Evolutionary conservation across 23 tunicate genomes (phyloP).

Genomic region (Phallusia fumigata): DNA sequence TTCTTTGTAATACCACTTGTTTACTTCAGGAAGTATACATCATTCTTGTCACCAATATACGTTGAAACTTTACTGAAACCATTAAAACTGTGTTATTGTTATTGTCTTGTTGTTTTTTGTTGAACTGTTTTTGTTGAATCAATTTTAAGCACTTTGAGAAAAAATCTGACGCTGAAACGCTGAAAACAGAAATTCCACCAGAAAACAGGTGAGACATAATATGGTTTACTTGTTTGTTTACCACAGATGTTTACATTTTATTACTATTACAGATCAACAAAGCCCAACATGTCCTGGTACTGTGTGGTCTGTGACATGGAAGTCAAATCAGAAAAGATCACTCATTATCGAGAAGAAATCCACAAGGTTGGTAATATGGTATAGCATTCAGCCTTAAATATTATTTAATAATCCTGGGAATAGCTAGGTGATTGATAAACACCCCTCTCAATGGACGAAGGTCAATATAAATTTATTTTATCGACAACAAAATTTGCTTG

Average conservation of each 20-base stretch:
- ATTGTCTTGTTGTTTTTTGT: too few species aligned
- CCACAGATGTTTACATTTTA: background rate
- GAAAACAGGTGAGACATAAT: background rate
- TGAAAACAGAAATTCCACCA: background rate
- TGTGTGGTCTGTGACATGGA: slow-evolving; percentile 17
- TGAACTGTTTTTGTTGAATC: too few species aligned
- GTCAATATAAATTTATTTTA: too few species aligned
- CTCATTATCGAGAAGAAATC: background rate
- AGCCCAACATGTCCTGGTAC: slow-evolving; percentile 4
- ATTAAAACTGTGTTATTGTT: too few species aligned
- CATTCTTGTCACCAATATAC: too few species aligned
- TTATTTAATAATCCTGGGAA: too few species aligned
- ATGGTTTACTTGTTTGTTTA: background rate
- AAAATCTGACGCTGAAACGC: background rate
- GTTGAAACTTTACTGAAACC: too few species aligned
- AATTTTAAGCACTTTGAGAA: background rate
- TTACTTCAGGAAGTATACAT: too few species aligned
- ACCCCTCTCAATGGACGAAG: too few species aligned
- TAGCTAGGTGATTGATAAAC: too few species aligned
- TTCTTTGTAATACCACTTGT: too few species aligned
- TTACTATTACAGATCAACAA: background rate
- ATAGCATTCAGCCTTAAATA: background rate
- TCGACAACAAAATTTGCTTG: too few species aligned
- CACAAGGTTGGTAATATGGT: slow-evolving; percentile 28
- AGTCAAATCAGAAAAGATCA: slow-evolving; percentile 14